Evolutionary conservation across 2,113 vertebrate genomes (phyloP), one percentile per base, ranked within the genome.

Genomic region (Falco punctatus): DNA sequence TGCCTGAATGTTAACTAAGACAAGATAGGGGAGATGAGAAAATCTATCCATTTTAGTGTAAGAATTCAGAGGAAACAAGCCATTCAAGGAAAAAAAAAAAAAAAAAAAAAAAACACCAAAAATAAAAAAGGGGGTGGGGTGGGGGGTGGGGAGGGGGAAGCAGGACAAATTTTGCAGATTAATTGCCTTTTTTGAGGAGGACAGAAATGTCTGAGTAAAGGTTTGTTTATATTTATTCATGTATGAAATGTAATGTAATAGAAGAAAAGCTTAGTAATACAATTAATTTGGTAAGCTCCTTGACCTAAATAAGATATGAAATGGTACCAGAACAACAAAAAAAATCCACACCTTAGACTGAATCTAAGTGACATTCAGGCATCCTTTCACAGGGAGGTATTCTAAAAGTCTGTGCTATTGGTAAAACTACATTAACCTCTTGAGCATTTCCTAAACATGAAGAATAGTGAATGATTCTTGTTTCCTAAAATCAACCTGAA

Each of bases 401-500:
- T 85, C 19, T 35, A 28, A 92, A 96, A 65, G 22, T 67, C 40
- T 69, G 3, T 77, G 11, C 4, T 84, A 9, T 6, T 81, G 5
- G 5, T 74, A 73, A 58, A 26, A 22, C 5, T 86, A 2, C 66
- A 24, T 72, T 80, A 69, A 82, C 8, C 12, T 55, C 18, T 42
- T 88, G 9, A 91, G n/a, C 40, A 90, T 80, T 92, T 95, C 86
- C 15, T 74, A 91, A 96, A 57, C 14, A 46, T 87, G n/a, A 90
- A 94, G 20, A 94, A 66, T 8, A 81, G 8, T 38, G 28, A 91
- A 83, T 71, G 6, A 20, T 75, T 44, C 28, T 52, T 58, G 13
- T 82, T 94, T 62, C 21, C 86, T 84, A 86, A 91, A 97, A 61
- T 30, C 20, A 95, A 42, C 17, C 24, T 58, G 32, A 91, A 97